Evolutionary conservation across 2,113 vertebrate species (phyloP).

Genomic region (Antechinus flavipes): DNA sequence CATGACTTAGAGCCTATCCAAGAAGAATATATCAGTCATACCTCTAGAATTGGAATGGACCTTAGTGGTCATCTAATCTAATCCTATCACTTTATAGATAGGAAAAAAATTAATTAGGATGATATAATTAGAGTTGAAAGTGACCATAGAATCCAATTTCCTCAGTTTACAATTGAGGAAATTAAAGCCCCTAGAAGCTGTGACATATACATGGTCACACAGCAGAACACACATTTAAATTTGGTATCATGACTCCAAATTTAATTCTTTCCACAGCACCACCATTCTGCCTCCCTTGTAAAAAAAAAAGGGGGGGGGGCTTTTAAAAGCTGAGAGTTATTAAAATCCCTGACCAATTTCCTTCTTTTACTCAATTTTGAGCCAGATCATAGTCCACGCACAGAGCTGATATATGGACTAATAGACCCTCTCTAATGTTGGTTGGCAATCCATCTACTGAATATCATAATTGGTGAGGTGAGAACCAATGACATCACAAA

Average conservation of each 20-base stretch:
- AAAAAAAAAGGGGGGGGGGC: not conserved
- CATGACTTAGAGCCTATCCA: not conserved
- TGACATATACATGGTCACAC: not conserved
- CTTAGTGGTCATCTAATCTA: not conserved
- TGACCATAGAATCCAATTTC: not conserved
- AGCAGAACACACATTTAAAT: not conserved
- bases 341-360: not conserved
- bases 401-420: not conserved
- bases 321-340: not conserved
- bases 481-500: not conserved
- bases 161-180: not conserved
- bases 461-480: not conserved
- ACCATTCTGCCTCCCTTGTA: not conserved
- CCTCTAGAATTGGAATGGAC: not conserved
- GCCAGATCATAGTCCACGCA: not conserved
- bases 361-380: not conserved
- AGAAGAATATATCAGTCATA: not conserved
- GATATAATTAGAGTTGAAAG: not conserved
- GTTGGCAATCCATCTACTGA: not conserved
- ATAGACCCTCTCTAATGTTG: not conserved
- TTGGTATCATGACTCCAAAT: not conserved
- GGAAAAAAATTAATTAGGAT: not conserved
- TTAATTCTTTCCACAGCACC: not conserved
- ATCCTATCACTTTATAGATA: not conserved
- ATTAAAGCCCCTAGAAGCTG: not conserved